phyloP scores from a whole-genome alignment of 2,888 invertebrate genomes.

The Troglohyphantes excavatus region DNA sequence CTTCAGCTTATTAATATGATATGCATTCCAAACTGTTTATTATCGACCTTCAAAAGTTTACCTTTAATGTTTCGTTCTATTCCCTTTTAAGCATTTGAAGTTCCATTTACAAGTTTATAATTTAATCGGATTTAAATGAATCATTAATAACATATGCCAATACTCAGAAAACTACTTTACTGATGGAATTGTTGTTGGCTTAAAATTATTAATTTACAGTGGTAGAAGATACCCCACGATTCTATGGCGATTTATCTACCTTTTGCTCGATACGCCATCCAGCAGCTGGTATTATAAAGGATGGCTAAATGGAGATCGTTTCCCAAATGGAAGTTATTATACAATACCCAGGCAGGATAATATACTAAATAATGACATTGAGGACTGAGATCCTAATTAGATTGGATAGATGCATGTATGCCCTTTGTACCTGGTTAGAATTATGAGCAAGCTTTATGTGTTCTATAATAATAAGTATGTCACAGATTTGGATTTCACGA shows the following conservation, averaged over 20 bases:
- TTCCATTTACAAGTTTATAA: too few relatives aligned
- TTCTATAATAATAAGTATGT: too few relatives aligned
- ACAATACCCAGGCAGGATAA: neutral
- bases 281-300: neutral
- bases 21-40: too few relatives aligned
- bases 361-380: slow-evolving; percentile 10
- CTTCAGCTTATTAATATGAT: too few relatives aligned
- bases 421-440: too few relatives aligned
- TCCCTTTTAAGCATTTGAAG: too few relatives aligned
- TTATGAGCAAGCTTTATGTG: too few relatives aligned
- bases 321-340: slow-evolving; percentile 20
- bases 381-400: neutral
- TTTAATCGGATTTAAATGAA: neutral
- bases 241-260: neutral
- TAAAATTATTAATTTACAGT: slow-evolving; percentile 1
- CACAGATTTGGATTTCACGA: too few relatives aligned
- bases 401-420: neutral
- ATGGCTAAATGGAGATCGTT: slow-evolving; percentile 1
- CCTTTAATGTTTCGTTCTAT: too few relatives aligned
- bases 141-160: slow-evolving; percentile 19
- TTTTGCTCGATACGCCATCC: neutral
- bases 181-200: neutral
- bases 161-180: slow-evolving; percentile 10
- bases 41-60: too few relatives aligned
- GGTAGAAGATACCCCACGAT: neutral